Evolutionary conservation across 2,888 invertebrate genomes (phyloP).

Genomic region (Fissipunctia ypsillon): DNA sequence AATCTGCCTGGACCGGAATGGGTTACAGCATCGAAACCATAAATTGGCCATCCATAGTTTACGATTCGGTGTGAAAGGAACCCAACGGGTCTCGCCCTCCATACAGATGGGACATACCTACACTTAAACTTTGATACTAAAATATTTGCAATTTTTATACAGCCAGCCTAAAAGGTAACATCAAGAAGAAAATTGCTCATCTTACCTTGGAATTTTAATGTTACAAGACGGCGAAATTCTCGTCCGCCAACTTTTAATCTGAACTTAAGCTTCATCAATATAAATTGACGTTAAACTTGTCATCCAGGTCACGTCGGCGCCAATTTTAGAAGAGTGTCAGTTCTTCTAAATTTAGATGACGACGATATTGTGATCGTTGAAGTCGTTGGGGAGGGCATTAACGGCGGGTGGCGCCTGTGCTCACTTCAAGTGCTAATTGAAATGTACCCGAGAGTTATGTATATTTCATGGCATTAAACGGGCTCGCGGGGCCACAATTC

Average conservation of each 20-base stretch:
- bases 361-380: conserved; percentile 55
- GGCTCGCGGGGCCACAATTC: conserved; percentile 68
- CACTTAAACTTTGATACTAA: conserved; percentile 68
- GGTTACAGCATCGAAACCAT: conserved; percentile 85
- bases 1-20: conserved; percentile 86
- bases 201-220: conserved; percentile 50
- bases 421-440: conserved; percentile 76
- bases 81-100: conserved; percentile 74
- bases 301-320: conserved; percentile 63
- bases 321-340: conserved; percentile 64
- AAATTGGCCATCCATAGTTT: conserved; percentile 88
- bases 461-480: conserved; percentile 79
- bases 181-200: conserved; percentile 33
- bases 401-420: conserved; percentile 64
- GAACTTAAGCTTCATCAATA: conserved; percentile 58
- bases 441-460: conserved; percentile 75
- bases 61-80: conserved; percentile 85
- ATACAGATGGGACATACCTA: conserved; percentile 71
- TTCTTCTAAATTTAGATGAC: conserved; percentile 67
- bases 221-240: conserved; percentile 27
- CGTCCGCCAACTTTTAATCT: conserved; percentile 55
- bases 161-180: conserved; percentile 35
- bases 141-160: conserved; percentile 59
- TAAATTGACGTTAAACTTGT: conserved; percentile 60
- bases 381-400: conserved; percentile 47